A percentile compares a stretch with the other conserved stretches of the same genome.
phyloP scores from a whole-genome alignment of 2,797 vertebrate species.

The Poecile montanus region DNA sequence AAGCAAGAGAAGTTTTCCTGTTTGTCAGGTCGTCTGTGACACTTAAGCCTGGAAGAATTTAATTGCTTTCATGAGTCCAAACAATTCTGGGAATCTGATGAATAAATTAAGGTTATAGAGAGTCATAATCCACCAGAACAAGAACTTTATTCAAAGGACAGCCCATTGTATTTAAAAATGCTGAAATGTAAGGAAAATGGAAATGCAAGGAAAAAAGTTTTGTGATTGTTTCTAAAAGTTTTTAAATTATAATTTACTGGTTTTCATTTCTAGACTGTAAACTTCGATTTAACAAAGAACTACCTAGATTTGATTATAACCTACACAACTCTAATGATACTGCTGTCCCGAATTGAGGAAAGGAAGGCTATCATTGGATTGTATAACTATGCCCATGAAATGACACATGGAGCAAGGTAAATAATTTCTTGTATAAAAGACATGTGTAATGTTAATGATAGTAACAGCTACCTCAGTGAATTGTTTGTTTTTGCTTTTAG shows the following conservation, averaged over 20 bases:
- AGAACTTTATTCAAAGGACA: neutral
- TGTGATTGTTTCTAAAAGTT: neutral
- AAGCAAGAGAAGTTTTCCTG: neutral
- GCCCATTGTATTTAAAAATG: neutral
- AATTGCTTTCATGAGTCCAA: neutral
- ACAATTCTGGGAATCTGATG: neutral
- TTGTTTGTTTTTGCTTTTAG: slow-evolving; percentile 76
- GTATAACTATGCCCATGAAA: slow-evolving; percentile 98
- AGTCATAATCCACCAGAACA: neutral
- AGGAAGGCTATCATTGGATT: slow-evolving; percentile 97
- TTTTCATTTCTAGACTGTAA: slow-evolving; percentile 86
- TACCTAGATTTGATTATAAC: slow-evolving; percentile 97
- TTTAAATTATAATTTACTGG: neutral
- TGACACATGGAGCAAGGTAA: slow-evolving; percentile 98
- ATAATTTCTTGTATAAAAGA: neutral
- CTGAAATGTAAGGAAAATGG: neutral
- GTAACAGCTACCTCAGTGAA: neutral
- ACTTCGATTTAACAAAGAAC: slow-evolving; percentile 98
- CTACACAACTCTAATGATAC: slow-evolving; percentile 96
- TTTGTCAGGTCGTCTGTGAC: neutral
- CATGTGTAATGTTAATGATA: neutral
- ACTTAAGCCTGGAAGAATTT: neutral
- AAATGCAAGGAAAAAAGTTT: neutral
- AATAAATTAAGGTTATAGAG: neutral
- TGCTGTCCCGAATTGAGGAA: slow-evolving; percentile 97